These are phyloP conservation scores for Bubo blakistoni DNA, from an alignment of 2,113 vertebrate genomes.

Conservation along the genomic window DNA sequence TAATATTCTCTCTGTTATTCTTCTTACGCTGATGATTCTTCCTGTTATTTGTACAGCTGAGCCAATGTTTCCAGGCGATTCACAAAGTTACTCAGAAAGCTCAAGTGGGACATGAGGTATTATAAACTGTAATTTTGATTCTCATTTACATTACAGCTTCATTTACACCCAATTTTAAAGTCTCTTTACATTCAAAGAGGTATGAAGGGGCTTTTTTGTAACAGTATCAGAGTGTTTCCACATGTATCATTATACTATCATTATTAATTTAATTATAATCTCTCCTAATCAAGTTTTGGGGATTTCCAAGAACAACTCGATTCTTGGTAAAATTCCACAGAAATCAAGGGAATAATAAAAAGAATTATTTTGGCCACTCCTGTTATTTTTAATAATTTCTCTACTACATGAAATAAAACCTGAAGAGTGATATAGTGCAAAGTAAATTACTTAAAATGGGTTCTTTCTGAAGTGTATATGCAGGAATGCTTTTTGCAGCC, in stretches of 20 bases:
- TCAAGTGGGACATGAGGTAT: background rate
- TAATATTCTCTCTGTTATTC: background rate
- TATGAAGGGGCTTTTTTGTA: background rate
- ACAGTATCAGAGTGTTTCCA: background rate
- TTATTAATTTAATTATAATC: background rate
- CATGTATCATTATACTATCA: background rate
- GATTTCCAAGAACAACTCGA: background rate
- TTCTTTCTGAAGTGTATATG: background rate
- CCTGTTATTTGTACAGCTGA: slow-evolving; percentile 11
- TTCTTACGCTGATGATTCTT: slow-evolving; percentile 34
- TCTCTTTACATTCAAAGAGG: background rate
- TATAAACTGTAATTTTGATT: background rate
- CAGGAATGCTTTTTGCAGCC: background rate
- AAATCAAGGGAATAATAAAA: background rate
- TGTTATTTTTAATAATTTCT: background rate
- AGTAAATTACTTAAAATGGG: background rate
- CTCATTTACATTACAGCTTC: background rate
- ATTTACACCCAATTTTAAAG: background rate
- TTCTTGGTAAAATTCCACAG: background rate
- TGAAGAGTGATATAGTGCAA: background rate
- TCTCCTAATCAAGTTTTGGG: background rate
- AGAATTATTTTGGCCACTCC: background rate
- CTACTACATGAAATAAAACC: background rate
- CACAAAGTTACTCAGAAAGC: background rate
- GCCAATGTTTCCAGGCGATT: slow-evolving; percentile 31